Base-by-base conservation (phyloP, 2,797 vertebrate genomes). In the Nyctalus aviator region DNA sequence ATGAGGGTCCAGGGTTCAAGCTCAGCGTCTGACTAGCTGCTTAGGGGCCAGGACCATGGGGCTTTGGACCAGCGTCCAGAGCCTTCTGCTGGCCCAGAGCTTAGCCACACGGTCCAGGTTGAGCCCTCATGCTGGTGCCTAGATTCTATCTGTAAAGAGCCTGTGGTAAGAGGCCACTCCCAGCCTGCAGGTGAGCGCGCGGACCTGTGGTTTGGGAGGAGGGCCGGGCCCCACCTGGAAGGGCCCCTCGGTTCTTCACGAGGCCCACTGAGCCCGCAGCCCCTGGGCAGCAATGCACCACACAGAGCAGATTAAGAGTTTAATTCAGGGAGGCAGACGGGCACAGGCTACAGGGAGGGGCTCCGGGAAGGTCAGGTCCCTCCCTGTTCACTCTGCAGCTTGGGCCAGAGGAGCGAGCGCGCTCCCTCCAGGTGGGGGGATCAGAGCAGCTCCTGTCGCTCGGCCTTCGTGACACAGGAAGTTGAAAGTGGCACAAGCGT, bases 401-500 rank as follows among this genome's bases (percentile, higher is more conserved):
- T 71, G 85, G 84, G 41, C 57, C n/a, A 27, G 11, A 35, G 5
- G 23, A 1, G 66, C 27, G 32, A 69, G 37, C 2, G 8, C n/a
- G 21, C 59, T 66, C 84, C 72, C n/a, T 44, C 84, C 96, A 11
- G 96, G 96, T 0, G 99, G 99, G 23, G 99, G 99, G 84, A 99
- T 99, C 75, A 99, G 98, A 37, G 97, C 99, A 4, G 99, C 99
- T 1, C 99, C 99, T 0, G 97, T 96, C 3, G 98, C 0, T 1
- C 99, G 98, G 15, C 98, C 97, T 97, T 99, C 99, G 5, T 97
- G 99, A 0, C 82, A 96, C 93, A 99, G 97, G 96, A 99, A 99
- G 98, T 99, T 99, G 98, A 99, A 99, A 5, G 99, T 99, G 44
- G 99, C 99, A 11, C 99, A 99, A 0, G 99, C 99, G 1, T 99